Percentiles rank a stretch among this genome's conserved stretches.
phyloP scores from a whole-genome alignment of 1,140 invertebrate species.

The Patella vulgata region DNA sequence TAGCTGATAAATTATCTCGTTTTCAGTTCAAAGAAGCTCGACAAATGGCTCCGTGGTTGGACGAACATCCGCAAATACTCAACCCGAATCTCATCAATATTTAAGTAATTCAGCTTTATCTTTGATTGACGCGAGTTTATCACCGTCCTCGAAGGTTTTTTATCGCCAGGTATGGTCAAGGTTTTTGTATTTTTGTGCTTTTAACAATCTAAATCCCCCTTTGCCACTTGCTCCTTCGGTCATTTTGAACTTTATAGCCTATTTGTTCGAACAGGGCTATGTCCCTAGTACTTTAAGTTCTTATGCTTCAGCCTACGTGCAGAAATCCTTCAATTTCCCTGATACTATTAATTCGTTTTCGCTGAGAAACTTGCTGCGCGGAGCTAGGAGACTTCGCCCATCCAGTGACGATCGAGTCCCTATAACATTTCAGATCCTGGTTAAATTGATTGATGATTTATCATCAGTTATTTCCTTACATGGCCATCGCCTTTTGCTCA shows the following conservation, averaged over 20 bases:
- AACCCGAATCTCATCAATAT: not conserved
- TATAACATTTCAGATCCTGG: no score
- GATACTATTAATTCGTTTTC: not conserved
- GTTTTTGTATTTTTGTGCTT: not conserved
- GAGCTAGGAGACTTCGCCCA: no score
- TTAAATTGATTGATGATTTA: no score
- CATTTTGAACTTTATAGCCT: conserved; percentile 4
- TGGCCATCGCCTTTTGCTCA: no score
- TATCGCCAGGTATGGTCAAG: conserved; percentile 3
- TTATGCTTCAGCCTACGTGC: conserved; percentile 12
- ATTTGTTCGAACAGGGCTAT: not conserved
- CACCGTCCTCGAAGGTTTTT: not conserved
- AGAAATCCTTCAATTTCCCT: not conserved
- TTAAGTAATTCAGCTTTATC: not conserved
- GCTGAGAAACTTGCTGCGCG: not conserved
- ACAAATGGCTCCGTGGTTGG: conserved; percentile 6
- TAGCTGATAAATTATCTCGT: conserved; percentile 30
- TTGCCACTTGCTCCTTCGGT: not conserved
- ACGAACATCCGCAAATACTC: not conserved
- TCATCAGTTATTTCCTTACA: no score
- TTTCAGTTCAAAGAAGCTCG: conserved; percentile 15
- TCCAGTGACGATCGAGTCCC: no score
- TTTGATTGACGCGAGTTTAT: conserved; percentile 1
- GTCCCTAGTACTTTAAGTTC: not conserved
- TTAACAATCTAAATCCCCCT: not conserved